Conservation (phyloP, 2,888 invertebrate genomes). For the Ormyrus nitidulus region DNA sequence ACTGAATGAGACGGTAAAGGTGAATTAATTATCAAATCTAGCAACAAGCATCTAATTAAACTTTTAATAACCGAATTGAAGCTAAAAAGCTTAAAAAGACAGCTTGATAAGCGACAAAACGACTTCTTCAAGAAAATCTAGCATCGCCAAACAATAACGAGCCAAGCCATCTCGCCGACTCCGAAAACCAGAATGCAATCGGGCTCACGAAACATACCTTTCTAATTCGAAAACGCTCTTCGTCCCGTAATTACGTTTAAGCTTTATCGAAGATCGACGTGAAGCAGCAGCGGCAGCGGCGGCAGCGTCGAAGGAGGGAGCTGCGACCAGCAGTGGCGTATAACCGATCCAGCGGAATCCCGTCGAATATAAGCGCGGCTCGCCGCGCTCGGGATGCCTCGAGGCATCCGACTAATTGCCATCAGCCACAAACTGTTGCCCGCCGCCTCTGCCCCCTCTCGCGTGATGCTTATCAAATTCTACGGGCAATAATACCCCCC, state of each 20-base stretch:
- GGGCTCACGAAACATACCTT: not conserved
- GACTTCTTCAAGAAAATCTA: too few relatives aligned
- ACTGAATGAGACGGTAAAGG: too few relatives aligned
- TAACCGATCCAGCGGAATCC: conserved; percentile 49
- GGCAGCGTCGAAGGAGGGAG: not conserved
- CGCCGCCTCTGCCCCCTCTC: conserved; percentile 19
- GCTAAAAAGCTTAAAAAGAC: too few relatives aligned
- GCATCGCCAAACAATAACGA: too few relatives aligned
- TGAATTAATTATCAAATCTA: too few relatives aligned
- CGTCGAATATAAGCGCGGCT: conserved; percentile 58
- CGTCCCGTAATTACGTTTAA: conserved; percentile 35
- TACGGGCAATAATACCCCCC: not conserved
- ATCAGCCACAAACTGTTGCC: conserved; percentile 69
- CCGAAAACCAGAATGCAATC: too few relatives aligned
- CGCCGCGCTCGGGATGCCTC: conserved; percentile 60
- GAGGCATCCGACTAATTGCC: conserved; percentile 68
- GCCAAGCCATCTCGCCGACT: too few relatives aligned
- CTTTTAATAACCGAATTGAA: too few relatives aligned
- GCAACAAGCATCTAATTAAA: too few relatives aligned
- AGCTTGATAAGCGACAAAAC: too few relatives aligned
- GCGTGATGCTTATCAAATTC: not conserved
- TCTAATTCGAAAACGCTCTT: conserved; percentile 14
- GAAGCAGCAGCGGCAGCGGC: not conserved
- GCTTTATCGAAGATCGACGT: conserved; percentile 42
- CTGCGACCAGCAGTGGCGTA: not conserved